These are phyloP conservation scores for Tromatobia lineatoria DNA, from an alignment of 2,888 invertebrate genomes.

Conservation along the genomic window DNA sequence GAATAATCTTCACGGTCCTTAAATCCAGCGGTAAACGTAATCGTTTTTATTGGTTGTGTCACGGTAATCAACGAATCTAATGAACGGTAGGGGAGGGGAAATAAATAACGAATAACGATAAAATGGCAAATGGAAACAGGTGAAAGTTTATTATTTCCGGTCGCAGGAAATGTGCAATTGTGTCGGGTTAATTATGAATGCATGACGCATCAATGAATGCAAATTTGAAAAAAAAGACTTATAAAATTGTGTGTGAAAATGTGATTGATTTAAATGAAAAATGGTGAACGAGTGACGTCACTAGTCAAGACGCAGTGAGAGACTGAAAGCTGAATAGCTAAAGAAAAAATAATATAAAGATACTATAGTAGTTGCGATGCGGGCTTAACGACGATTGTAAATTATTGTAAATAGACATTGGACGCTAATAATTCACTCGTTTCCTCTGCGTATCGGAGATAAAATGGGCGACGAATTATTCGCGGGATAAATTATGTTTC, in stretches of 20 bases:
- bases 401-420: constrained; percentile 82
- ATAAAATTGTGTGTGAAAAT: constrained; percentile 44
- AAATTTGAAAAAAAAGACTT: neutral
- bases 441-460: constrained; percentile 68
- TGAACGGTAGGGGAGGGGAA: neutral
- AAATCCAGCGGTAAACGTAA: constrained; percentile 53
- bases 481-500: constrained; percentile 67
- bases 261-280: constrained; percentile 41
- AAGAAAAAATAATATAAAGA: constrained; percentile 48
- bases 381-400: constrained; percentile 74
- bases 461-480: constrained; percentile 74
- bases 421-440: constrained; percentile 75
- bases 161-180: constrained; percentile 28
- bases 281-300: constrained; percentile 47
- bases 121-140: constrained; percentile 7
- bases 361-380: constrained; percentile 64
- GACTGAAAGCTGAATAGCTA: constrained; percentile 61
- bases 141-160: constrained; percentile 34
- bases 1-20: constrained; percentile 28
- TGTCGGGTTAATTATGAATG: constrained; percentile 32
- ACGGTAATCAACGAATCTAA: constrained; percentile 63
- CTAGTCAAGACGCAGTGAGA: constrained; percentile 62
- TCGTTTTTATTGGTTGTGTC: constrained; percentile 64
- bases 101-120: constrained; percentile 30
- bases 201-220: constrained; percentile 24